Evolutionary conservation across 2,797 vertebrate genomes (phyloP), one percentile per base, ranked within the genome.

Genomic region (Neostethus bicornis): DNA sequence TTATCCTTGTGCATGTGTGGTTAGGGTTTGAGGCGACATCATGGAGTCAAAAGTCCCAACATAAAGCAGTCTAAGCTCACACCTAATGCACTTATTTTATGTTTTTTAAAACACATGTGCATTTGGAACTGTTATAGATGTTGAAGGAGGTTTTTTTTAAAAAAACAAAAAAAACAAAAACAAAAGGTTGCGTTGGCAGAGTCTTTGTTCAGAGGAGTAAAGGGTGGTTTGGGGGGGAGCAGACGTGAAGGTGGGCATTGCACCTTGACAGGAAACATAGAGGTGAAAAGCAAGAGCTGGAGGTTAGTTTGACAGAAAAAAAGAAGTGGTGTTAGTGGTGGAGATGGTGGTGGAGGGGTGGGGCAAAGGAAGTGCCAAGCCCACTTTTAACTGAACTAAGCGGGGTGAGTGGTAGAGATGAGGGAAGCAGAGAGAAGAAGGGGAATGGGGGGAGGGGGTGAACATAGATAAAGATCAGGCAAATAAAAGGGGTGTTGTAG

Each of bases 251-350:
- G 66, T 25, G 72, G 79, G 80, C 73, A 75, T 56, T 50, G 71
- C 88, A 89, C 84, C 85, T 89, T 87, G 85, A 89, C 88, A 89
- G 90, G 89, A 91, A 90, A 79, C 80, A 79, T 52, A 84, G 80
- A 90, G 85, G 86, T 88, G 69, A 87, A 60, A 78, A 80, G 83
- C 77, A 80, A 62, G 70, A 83, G 79, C 72, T 79, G 70, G 75
- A 86, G 84, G 85, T 87, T 90, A 85, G 78, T 79, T 83, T 87
- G 80, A 80, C 80, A 82, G 56, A 80, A 51, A 72, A 81, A 73
- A 77, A 83, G 75, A 69, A 60, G 66, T 79, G 61, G 58, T 52
- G 70, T 49, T 34, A 53, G 47, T 49, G 50, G 49, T 25, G 23
- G 34, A n/a, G 5, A 5, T n/a, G 7, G 4, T 23, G 34, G 0